Percentiles rank a stretch among this genome's conserved stretches.
phyloP scores from a whole-genome alignment of 1,140 invertebrate genomes.

The Apis dorsata region DNA sequence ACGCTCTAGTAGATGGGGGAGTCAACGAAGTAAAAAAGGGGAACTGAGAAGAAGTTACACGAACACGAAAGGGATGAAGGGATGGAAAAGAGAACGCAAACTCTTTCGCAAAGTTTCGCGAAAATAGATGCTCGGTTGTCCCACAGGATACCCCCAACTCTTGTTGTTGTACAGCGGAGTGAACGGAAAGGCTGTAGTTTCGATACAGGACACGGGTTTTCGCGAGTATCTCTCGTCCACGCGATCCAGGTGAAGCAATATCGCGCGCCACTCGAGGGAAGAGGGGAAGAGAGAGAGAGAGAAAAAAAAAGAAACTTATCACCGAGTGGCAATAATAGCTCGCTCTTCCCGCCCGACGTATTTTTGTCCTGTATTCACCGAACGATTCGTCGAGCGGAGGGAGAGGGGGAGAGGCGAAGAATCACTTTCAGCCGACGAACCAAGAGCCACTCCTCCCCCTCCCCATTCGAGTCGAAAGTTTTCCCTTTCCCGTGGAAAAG shows the following conservation, averaged over 20 bases:
- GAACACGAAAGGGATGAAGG: too few species aligned
- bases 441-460: not conserved
- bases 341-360: not conserved
- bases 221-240: not conserved
- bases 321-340: slow-evolving; percentile 43
- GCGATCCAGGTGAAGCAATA: slow-evolving; percentile 30
- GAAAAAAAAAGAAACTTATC: slow-evolving; percentile 31
- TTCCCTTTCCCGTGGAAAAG: not conserved
- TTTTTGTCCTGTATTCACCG: slow-evolving; percentile 15
- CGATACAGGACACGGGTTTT: slow-evolving; percentile 48
- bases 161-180: slow-evolving; percentile 48
- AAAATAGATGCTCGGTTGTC: slow-evolving; percentile 57
- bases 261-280: not conserved
- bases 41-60: not conserved
- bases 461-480: not conserved
- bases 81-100: not conserved
- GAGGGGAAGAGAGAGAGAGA: not conserved
- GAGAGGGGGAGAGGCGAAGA: too few species aligned
- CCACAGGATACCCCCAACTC: slow-evolving; percentile 50
- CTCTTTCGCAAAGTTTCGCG: slow-evolving; percentile 50
- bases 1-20: not conserved
- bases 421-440: not conserved
- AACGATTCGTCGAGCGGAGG: not conserved
- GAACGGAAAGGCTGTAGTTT: slow-evolving; percentile 4
- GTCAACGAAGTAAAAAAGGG: not conserved